Evolutionary conservation across 2,113 vertebrate genomes (phyloP), one percentile per base, ranked within the genome.

Genomic region (Sciurus niger): DNA sequence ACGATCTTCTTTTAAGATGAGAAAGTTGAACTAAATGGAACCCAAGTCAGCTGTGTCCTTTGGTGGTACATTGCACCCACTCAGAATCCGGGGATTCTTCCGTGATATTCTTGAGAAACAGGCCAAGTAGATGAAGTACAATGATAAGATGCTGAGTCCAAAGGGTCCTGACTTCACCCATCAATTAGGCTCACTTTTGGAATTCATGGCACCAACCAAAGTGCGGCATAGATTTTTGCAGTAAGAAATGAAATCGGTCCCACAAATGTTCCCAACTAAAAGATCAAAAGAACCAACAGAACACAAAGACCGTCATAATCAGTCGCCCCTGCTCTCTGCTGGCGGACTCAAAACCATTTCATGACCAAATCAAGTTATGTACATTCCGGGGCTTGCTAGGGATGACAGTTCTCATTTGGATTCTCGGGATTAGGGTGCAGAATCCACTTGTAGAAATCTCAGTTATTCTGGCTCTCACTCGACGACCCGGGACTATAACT

Each of bases 161-260:
- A 93, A 84, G 94, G 48, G 28, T 58, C 58, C 13, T 79, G 70
- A 68, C 73, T 92, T 85, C 89, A 89, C 84, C 55, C 46, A 17
- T 89, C 82, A 90, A 85, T 80, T 89, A 91, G 43, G 94, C 87
- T 60, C 96, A 58, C 73, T 84, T 93, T 90, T 79, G 85, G 79
- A 95, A 96, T 96, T 86, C 89, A 83, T 11, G 12, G 74, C 2
- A 30, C 63, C 86, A 90, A 82, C 73, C 88, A 83, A 43, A 68
- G 4, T 24, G 37, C 20, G 48, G n/a, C 76, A 94, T 72, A 92
- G 79, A 95, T 97, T 96, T 40, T 91, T 94, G 32, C 89, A 86
- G 78, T 91, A 93, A 93, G 88, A 96, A 93, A 96, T 93, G 40
- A 97, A 96, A 97, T 95, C 94, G 83, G 58, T 40, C 40, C 79